Conservation (phyloP, 2,113 vertebrate species). For the Dissostichus mawsoni region DNA sequence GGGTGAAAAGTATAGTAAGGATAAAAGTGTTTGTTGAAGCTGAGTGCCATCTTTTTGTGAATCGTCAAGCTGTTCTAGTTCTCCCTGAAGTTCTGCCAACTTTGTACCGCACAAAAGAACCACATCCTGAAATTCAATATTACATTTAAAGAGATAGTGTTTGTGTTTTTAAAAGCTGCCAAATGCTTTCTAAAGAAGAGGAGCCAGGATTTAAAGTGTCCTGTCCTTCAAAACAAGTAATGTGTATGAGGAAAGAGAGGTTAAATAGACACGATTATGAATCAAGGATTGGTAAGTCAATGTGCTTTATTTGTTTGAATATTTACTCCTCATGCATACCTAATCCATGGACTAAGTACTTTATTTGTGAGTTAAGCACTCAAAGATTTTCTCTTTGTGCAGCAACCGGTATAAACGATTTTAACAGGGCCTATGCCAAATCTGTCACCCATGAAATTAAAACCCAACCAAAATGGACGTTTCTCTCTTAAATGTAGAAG, state of each 20-base stretch:
- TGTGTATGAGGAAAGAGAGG: background rate
- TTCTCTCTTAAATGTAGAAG: background rate
- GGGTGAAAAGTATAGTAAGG: background rate
- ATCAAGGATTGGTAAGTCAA: constrained; percentile 25
- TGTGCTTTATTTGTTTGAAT: constrained; percentile 1
- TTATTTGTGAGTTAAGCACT: background rate
- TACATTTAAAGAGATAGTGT: background rate
- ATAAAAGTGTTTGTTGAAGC: background rate
- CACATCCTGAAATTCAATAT: constrained; percentile 43
- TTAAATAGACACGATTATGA: constrained; percentile 20
- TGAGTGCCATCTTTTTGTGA: background rate
- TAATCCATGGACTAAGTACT: background rate
- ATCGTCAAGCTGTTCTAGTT: background rate
- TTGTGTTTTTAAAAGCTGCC: constrained; percentile 24
- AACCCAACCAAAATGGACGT: background rate
- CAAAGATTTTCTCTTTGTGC: background rate
- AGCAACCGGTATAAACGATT: background rate
- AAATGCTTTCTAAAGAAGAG: background rate
- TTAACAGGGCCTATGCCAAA: background rate
- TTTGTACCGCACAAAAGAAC: background rate
- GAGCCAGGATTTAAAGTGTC: background rate
- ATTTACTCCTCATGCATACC: background rate
- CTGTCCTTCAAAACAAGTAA: constrained; percentile 10
- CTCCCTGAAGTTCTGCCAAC: background rate
- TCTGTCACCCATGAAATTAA: background rate